These are phyloP conservation scores for Ennomos fuscantarius DNA, from an alignment of 2,888 invertebrate genomes.

Conservation along the genomic window DNA sequence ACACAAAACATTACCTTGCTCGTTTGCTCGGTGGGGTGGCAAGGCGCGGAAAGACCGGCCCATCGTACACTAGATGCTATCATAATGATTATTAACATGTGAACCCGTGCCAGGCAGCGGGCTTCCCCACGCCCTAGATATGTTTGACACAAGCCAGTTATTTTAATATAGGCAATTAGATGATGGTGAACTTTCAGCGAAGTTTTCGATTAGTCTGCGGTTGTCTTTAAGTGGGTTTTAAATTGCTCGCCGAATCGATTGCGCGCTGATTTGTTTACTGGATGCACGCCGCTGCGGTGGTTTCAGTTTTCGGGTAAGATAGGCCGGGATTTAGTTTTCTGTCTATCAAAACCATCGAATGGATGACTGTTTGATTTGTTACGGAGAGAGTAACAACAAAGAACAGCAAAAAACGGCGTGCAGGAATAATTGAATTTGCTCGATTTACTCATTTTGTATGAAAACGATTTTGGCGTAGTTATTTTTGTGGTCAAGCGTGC, in stretches of 20 bases:
- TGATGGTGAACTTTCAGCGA: constrained; percentile 63
- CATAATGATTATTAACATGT: constrained; percentile 85
- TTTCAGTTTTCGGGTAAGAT: background rate
- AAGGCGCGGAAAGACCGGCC: constrained; percentile 64
- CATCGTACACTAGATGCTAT: constrained; percentile 84
- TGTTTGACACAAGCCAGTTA: constrained; percentile 84
- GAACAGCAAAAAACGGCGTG: no score
- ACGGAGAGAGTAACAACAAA: no score
- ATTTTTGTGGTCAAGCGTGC: no score
- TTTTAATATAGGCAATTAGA: constrained; percentile 84
- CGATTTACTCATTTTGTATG: no score
- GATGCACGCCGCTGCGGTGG: constrained; percentile 11
- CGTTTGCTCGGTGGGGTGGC: constrained; percentile 38
- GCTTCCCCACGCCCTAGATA: constrained; percentile 76
- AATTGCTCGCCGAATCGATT: constrained; percentile 76
- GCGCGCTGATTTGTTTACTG: constrained; percentile 36
- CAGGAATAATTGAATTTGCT: no score
- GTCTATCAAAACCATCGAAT: no score
- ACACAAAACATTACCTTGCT: constrained; percentile 45
- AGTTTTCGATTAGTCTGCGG: constrained; percentile 83
- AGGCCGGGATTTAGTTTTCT: background rate
- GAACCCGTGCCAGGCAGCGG: constrained; percentile 78
- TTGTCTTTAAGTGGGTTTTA: constrained; percentile 82
- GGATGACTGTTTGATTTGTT: no score
- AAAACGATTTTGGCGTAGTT: no score